Evolutionary conservation across 2,113 vertebrate genomes (phyloP).

Genomic region (Tympanuchus pallidicinctus): DNA sequence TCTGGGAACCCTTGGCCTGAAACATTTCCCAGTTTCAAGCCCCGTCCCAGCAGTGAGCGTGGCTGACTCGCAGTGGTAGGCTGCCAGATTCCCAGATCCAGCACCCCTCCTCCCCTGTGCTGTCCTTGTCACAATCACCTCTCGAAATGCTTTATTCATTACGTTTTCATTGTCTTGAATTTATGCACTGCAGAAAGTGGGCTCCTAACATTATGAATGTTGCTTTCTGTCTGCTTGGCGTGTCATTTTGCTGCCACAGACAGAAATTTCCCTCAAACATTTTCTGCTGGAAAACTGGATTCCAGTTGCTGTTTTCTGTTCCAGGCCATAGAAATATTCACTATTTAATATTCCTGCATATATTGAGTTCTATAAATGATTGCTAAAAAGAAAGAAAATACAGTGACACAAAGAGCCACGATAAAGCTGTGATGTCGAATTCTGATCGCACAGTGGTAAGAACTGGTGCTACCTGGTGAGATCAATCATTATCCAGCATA

Average conservation of each 20-base stretch:
- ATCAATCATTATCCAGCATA: not conserved
- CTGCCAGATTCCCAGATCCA: not conserved
- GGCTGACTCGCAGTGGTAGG: not conserved
- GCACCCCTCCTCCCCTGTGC: not conserved
- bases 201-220: conserved; percentile 15
- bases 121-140: conserved; percentile 54
- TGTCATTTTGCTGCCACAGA: conserved; percentile 6
- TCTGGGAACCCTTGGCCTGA: not conserved
- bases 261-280: not conserved
- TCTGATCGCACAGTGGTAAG: not conserved
- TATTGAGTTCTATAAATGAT: not conserved
- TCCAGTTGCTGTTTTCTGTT: conserved; percentile 34
- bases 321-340: not conserved
- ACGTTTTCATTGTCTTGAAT: conserved; percentile 52
- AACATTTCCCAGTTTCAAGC: not conserved
- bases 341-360: not conserved
- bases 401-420: not conserved
- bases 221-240: conserved; percentile 33
- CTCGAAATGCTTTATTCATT: conserved; percentile 40
- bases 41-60: not conserved
- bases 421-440: not conserved
- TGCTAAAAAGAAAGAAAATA: not conserved
- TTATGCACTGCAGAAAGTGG: conserved; percentile 35
- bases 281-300: conserved; percentile 2
- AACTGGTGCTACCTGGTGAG: not conserved